phyloP scores from a whole-genome alignment of 2,888 invertebrate genomes.

The Lypha dubia region DNA sequence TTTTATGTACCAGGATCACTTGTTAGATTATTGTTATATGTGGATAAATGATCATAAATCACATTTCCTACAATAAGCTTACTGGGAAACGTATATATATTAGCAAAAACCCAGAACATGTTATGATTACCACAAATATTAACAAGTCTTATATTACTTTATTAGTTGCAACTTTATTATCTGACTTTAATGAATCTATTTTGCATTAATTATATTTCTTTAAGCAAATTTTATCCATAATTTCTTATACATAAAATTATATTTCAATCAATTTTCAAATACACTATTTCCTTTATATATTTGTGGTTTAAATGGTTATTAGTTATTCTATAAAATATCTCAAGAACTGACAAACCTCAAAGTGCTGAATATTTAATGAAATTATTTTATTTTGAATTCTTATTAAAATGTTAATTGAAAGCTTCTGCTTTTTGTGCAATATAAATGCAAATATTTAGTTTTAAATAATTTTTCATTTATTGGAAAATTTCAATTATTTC shows the following conservation, averaged over 20 bases:
- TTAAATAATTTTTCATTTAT: slow-evolving; percentile 21
- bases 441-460: background rate
- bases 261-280: background rate
- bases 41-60: too few species aligned
- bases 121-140: background rate
- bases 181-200: background rate
- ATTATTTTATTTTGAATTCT: slow-evolving; percentile 19
- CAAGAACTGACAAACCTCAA: background rate
- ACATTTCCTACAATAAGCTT: background rate
- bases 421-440: background rate
- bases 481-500: slow-evolving; percentile 40
- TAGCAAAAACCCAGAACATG: too few species aligned
- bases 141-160: slow-evolving; percentile 3
- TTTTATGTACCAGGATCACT: too few species aligned
- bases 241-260: background rate
- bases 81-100: background rate
- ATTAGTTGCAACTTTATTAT: background rate
- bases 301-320: slow-evolving; percentile 29
- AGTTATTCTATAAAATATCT: background rate
- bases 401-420: background rate
- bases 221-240: background rate
- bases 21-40: too few species aligned
- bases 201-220: background rate
- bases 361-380: slow-evolving; percentile 42
- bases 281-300: slow-evolving; percentile 2